Conservation (phyloP, 2,888 invertebrate genomes). For the Amphipoea oculea region DNA sequence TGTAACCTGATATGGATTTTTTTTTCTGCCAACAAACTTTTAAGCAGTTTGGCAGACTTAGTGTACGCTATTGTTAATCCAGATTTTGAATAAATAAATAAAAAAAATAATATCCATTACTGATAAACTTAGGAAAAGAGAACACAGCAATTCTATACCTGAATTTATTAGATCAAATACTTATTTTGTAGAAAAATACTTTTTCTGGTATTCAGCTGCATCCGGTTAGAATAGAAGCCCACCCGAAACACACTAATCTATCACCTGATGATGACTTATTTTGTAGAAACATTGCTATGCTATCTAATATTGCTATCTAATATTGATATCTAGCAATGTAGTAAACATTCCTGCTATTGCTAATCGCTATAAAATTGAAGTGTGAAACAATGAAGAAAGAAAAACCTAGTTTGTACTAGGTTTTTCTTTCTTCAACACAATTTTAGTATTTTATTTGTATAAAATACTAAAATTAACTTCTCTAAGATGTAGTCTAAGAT, state of each 20-base stretch:
- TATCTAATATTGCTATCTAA: neutral
- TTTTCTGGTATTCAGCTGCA: no score
- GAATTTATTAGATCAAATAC: neutral
- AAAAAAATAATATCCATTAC: neutral
- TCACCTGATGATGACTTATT: neutral
- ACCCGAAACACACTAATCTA: no score
- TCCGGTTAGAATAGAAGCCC: no score
- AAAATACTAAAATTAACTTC: constrained; percentile 22
- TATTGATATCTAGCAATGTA: neutral
- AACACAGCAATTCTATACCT: neutral
- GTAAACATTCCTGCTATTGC: neutral
- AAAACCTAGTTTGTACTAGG: neutral
- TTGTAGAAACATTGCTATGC: neutral
- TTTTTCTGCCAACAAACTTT: no score
- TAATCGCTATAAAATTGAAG: neutral
- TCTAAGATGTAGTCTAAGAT: constrained; percentile 17
- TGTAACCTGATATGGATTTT: neutral
- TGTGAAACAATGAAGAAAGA: constrained; percentile 21
- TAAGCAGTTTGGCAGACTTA: no score
- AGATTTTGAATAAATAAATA: no score
- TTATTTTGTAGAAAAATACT: neutral
- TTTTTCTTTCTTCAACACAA: no score
- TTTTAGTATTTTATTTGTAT: no score
- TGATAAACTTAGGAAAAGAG: constrained; percentile 4
- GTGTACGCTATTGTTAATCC: no score